A percentile compares a stretch with the other conserved stretches of the same genome.
Conservation (phyloP, 2,888 invertebrate genomes). For the Nineta flava region DNA sequence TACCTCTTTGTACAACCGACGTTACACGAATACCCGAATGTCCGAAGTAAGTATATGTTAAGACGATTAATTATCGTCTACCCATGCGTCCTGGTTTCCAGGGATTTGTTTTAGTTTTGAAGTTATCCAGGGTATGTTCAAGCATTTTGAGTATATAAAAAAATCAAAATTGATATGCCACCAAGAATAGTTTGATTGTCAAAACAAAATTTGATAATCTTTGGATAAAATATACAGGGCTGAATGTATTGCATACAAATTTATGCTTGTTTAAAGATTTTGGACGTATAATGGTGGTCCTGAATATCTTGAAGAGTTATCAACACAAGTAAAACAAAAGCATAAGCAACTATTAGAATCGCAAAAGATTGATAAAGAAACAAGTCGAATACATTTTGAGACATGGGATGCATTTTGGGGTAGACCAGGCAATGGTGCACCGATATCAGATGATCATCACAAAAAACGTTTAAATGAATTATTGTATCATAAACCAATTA, state of each 20-base stretch:
- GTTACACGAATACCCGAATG: constrained; percentile 33
- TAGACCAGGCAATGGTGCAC: constrained; percentile 54
- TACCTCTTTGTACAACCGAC: constrained; percentile 37
- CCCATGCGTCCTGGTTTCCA: no score
- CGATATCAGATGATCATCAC: constrained; percentile 19
- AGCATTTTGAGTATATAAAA: no score
- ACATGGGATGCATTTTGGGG: constrained; percentile 70
- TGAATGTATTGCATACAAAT: no score
- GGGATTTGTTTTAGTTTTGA: no score
- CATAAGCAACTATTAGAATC: constrained; percentile 32
- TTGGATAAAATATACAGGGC: no score
- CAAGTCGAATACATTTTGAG: constrained; percentile 50
- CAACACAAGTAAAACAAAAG: constrained; percentile 34
- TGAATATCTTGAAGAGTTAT: constrained; percentile 33
- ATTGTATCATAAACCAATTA: constrained; percentile 17
- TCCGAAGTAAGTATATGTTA: constrained; percentile 22
- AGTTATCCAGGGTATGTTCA: no score
- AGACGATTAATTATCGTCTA: background rate
- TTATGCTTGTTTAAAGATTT: background rate
- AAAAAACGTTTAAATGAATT: constrained; percentile 22
- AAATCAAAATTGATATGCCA: no score
- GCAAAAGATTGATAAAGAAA: constrained; percentile 44
- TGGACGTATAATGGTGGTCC: constrained; percentile 22
- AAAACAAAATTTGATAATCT: no score
- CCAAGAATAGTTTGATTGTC: no score